A percentile compares a stretch with the other conserved stretches of the same genome.
These are phyloP conservation scores for Pachycephala philippinensis DNA, from an alignment of 2,113 vertebrate genomes.

Conservation along the genomic window DNA sequence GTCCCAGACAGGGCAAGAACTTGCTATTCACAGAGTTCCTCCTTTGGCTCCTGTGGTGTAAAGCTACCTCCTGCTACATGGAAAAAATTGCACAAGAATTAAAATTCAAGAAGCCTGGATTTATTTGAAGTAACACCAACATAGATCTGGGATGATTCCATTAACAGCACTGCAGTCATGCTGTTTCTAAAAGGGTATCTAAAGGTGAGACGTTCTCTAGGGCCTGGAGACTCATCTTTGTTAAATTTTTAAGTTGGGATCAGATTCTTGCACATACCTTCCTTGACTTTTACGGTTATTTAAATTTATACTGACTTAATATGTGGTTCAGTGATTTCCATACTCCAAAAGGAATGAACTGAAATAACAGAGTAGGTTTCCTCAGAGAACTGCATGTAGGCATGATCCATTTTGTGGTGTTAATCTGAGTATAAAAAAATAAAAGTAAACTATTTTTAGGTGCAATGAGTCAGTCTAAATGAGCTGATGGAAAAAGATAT, in stretches of 20 bases:
- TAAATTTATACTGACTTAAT: not conserved
- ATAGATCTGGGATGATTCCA: not conserved
- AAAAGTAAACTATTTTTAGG: constrained; percentile 43
- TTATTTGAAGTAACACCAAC: not conserved
- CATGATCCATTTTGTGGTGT: not conserved
- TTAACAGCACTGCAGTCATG: not conserved
- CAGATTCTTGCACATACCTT: not conserved
- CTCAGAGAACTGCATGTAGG: not conserved
- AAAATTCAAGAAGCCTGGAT: not conserved
- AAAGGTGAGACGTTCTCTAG: not conserved
- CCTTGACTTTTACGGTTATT: not conserved
- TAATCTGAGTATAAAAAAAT: not conserved
- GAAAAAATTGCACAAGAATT: not conserved
- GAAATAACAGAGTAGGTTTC: not conserved
- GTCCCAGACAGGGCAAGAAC: not conserved
- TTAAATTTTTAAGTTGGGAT: not conserved
- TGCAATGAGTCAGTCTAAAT: not conserved
- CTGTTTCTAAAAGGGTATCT: not conserved
- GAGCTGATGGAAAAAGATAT: constrained; percentile 15
- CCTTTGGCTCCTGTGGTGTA: not conserved
- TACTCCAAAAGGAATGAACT: not conserved
- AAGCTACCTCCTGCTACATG: not conserved
- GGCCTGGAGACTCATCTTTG: not conserved
- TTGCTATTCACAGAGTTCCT: not conserved
- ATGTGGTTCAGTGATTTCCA: not conserved